These are phyloP conservation scores for Tiliacea aurago DNA, from an alignment of 2,888 invertebrate genomes.

Conservation along the genomic window DNA sequence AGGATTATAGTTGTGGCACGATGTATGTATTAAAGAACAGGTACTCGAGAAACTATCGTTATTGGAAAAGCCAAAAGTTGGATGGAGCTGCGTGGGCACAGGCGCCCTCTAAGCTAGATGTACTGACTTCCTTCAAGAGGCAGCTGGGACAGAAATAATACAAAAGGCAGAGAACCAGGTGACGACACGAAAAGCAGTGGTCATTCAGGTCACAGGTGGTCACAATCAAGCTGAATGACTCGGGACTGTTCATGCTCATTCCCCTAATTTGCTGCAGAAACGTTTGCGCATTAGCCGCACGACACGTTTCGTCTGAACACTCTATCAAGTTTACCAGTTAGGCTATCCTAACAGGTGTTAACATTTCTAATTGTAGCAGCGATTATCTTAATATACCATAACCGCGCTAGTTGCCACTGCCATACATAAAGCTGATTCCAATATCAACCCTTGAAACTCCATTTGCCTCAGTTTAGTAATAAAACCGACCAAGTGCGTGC, in stretches of 20 bases:
- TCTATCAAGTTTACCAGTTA: slow-evolving; percentile 7
- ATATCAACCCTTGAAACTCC: neutral
- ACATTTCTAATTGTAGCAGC: neutral
- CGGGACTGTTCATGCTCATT: slow-evolving; percentile 4
- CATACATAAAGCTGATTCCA: no score
- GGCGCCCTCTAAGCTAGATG: no score
- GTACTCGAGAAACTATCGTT: neutral
- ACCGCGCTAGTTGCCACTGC: neutral
- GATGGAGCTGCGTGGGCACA: neutral
- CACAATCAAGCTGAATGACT: slow-evolving; percentile 2
- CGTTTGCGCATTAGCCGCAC: neutral
- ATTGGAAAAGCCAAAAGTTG: neutral
- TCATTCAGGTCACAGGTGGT: neutral
- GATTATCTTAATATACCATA: neutral
- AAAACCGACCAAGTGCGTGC: no score
- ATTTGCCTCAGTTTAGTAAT: neutral
- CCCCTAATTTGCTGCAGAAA: neutral
- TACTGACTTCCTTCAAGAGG: no score
- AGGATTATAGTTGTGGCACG: neutral
- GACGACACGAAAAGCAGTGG: neutral
- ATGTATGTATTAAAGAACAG: neutral
- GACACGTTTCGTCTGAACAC: slow-evolving; percentile 16
- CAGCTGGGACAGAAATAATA: no score
- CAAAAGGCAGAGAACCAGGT: no score
- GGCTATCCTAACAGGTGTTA: neutral